Conservation (phyloP, 2,797 vertebrate species). For the Neosilurus hyrtlii region DNA sequence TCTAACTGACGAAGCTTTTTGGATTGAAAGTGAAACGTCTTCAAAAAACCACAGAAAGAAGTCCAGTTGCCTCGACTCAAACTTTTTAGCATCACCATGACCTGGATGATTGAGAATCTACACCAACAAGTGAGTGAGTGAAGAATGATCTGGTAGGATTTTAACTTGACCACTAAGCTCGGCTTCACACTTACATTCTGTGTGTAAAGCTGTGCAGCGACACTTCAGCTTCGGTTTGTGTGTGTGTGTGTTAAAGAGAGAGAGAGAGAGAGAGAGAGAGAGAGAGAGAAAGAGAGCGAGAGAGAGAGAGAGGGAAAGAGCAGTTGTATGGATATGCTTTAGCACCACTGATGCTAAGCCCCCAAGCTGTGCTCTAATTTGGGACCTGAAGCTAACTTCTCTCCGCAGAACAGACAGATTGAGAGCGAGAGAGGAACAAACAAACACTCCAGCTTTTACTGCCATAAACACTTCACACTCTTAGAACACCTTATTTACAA, state of each 20-base stretch:
- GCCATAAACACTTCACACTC: slow-evolving; percentile 10
- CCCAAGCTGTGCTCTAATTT: slow-evolving; percentile 50
- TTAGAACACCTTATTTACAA: background rate
- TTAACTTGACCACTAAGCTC: background rate
- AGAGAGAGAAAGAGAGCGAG: no score
- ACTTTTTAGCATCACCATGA: no score
- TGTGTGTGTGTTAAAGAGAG: background rate
- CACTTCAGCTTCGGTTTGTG: slow-evolving; percentile 10
- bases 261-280: no score
- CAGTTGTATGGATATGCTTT: slow-evolving; percentile 21
- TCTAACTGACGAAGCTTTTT: no score
- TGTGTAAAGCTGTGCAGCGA: slow-evolving; percentile 14
- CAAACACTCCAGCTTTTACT: background rate
- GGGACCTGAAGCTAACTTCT: slow-evolving; percentile 32
- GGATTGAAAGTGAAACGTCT: no score
- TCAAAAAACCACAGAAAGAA: no score
- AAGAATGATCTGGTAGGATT: background rate
- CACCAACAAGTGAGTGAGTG: no score
- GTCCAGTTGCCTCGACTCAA: no score
- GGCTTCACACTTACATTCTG: background rate
- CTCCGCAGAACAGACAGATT: slow-evolving; percentile 7
- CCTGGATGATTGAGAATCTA: no score
- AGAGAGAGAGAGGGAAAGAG: background rate
- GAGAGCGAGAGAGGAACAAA: background rate
- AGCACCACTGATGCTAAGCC: slow-evolving; percentile 41